phyloP scores from a whole-genome alignment of 1,140 invertebrate genomes.

The Laupala kohalensis region DNA sequence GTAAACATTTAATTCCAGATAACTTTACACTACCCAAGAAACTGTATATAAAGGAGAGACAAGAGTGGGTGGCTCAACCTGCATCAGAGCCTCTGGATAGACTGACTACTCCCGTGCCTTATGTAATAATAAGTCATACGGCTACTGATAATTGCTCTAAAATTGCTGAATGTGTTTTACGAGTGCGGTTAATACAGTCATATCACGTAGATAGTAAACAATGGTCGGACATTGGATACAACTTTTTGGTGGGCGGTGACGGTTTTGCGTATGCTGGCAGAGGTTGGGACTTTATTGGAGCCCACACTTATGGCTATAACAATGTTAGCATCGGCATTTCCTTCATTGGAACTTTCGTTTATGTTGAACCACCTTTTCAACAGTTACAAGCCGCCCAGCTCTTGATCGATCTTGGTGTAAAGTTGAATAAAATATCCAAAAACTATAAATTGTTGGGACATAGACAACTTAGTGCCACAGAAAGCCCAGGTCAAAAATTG shows the following conservation, averaged over 20 bases:
- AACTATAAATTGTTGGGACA: constrained; percentile 55
- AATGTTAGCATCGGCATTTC: constrained; percentile 47
- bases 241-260: constrained; percentile 52
- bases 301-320: constrained; percentile 54
- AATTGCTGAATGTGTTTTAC: constrained; percentile 23
- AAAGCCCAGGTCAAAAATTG: constrained; percentile 24
- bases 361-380: constrained; percentile 31
- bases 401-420: constrained; percentile 47
- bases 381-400: constrained; percentile 44
- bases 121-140: constrained; percentile 16
- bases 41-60: constrained; percentile 18
- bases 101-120: constrained; percentile 4
- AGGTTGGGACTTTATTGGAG: constrained; percentile 51
- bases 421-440: constrained; percentile 37
- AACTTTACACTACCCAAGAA: background rate
- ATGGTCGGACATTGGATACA: constrained; percentile 60
- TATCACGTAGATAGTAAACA: constrained; percentile 39
- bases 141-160: constrained; percentile 24
- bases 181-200: constrained; percentile 36
- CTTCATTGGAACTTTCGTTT: constrained; percentile 35
- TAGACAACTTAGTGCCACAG: constrained; percentile 39
- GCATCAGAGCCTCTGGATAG: constrained; percentile 17
- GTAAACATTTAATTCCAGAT: background rate
- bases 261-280: constrained; percentile 53
- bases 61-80: constrained; percentile 48